Conservation (phyloP, 2,113 vertebrate genomes). For the Oenanthe melanoleuca region DNA sequence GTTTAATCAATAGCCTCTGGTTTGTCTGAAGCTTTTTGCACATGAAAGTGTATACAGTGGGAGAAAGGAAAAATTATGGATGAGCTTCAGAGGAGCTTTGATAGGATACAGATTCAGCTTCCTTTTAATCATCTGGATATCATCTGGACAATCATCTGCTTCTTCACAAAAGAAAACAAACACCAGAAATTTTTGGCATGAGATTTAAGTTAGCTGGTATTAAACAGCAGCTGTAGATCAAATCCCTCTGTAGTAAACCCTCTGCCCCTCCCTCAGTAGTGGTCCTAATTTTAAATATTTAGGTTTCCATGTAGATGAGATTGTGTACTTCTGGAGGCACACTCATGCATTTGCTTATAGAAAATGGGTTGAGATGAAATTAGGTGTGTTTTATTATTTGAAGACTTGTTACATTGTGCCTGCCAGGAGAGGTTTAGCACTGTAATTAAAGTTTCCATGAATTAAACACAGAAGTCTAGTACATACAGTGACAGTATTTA, state of each 20-base stretch:
- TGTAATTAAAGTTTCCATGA: slow-evolving; percentile 16
- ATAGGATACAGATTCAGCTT: slow-evolving; percentile 20
- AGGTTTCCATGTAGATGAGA: neutral
- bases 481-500: neutral
- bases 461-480: slow-evolving; percentile 23
- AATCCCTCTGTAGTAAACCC: neutral
- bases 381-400: slow-evolving; percentile 38
- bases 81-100: slow-evolving; percentile 32
- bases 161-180: slow-evolving; percentile 55
- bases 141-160: slow-evolving; percentile 50
- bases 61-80: slow-evolving; percentile 20
- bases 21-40: slow-evolving; percentile 14
- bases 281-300: slow-evolving; percentile 65
- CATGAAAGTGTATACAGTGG: neutral
- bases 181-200: slow-evolving; percentile 15
- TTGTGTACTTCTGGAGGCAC: neutral
- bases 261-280: neutral
- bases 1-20: neutral
- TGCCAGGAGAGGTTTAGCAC: slow-evolving; percentile 6
- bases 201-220: slow-evolving; percentile 29
- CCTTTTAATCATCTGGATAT: slow-evolving; percentile 53
- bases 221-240: slow-evolving; percentile 51
- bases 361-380: slow-evolving; percentile 27
- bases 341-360: slow-evolving; percentile 12
- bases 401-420: slow-evolving; percentile 27